Evolutionary conservation across 2,888 invertebrate genomes (phyloP), one percentile per base, ranked within the genome.

Genomic region (Mythimna albipuncta): DNA sequence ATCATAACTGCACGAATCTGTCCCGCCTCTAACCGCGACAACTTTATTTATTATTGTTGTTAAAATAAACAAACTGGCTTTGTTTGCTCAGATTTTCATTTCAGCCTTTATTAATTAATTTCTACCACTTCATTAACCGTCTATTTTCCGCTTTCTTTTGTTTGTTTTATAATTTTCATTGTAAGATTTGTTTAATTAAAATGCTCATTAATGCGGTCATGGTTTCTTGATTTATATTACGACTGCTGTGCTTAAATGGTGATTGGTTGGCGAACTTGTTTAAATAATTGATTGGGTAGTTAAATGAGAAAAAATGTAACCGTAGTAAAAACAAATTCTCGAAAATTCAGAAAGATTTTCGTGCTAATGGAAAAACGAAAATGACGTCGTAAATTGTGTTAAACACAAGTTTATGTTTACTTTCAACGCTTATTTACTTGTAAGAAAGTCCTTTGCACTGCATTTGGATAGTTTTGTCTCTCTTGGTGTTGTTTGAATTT

Each of bases 61-160:
- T 35, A 52, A 84, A 82, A 82, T 83, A 87, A 88, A 86, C 82
- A 88, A 87, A 87, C 83, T 81, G 85, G 81, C 70, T 64, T 68
- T 82, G 82, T 87, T 86, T 83, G 74, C 78, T 77, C 64, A 71
- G 74, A 76, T 83, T 84, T 84, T 78, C 72, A 77, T 81, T 76
- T 71, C 64, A 67, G 75, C 77, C 61, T 75, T 75, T 69, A 81
- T 86, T 86, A 82, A 84, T 85, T 82, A 85, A 82, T 82, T 72
- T 77, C 64, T 66, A 79, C 72, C 79, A 79, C 81, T 85, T 83
- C 79, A 84, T 85, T 87, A 81, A 73, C 64, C 79, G 72, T 80
- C 73, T 64, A 74, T 78, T 80, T 77, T 38, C 57, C 64, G 64
- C 58, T 79, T 74, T 77, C 72, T 78, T 79, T 85, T 84, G 77